Conservation (phyloP, 2,888 invertebrate genomes). For the Trachelus iudaicus region DNA sequence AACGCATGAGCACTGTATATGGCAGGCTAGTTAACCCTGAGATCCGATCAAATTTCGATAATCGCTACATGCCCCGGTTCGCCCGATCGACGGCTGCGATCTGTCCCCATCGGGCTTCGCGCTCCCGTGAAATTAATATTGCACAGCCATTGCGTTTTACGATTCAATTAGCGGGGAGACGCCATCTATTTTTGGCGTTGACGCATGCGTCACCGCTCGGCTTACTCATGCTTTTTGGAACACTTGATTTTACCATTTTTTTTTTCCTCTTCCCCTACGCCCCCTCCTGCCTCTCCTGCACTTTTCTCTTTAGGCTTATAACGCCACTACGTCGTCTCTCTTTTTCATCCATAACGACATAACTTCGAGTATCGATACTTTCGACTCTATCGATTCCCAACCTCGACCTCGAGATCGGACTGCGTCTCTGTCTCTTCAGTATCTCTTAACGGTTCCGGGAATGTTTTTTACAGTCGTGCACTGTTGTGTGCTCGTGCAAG, state of each 20-base stretch:
- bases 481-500: background rate
- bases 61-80: background rate
- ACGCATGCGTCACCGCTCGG: background rate
- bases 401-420: background rate
- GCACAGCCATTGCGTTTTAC: constrained; percentile 3
- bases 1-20: background rate
- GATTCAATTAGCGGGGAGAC: background rate
- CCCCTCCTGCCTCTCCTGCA: background rate
- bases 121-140: background rate
- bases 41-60: background rate
- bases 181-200: background rate
- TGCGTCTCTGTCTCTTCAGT: background rate
- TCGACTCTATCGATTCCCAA: background rate
- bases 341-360: background rate
- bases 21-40: background rate
- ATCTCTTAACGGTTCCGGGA: background rate
- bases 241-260: background rate
- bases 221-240: background rate
- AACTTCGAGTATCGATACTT: background rate
- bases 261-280: background rate
- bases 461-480: background rate
- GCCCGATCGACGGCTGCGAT: background rate
- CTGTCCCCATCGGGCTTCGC: background rate
- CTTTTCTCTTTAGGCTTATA: background rate
- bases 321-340: background rate